Evolutionary conservation across 2,888 invertebrate genomes (phyloP), one percentile per base, ranked within the genome.

Genomic region (Dryocosmus kuriphilus): DNA sequence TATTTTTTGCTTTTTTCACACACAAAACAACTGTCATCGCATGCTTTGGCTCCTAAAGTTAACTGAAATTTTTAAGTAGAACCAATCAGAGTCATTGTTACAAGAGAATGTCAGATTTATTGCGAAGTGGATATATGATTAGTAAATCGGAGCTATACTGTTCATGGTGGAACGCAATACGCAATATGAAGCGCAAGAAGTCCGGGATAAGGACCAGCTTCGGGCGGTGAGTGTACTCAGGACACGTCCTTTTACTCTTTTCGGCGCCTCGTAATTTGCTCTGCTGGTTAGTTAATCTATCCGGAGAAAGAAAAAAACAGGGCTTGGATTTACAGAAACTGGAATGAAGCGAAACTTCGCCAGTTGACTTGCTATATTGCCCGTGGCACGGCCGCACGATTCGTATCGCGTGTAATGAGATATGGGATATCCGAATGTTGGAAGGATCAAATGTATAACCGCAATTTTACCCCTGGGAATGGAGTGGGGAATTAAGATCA

Each of bases 241-340:
- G n/a, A 38, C 11, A 38, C 14, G 38, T 22, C 35, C 61, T n/a
- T 19, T 35, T 35, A 38, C 22, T 63, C 63, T 63, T 63, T 63
- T 63, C 63, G 38, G 38, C 35, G 63, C 63, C 63, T 63, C 38
- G 63, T 63, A 63, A 63, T 63, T 63, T 63, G 63, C 63, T 63
- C 38, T 22, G 38, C 35, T 63, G 24, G 63, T 63, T 63, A 38
- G 38, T 63, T 63, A 63, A 63, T 38, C 63, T 63, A 22, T 22
- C 30, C 61, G 30, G 16, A 22, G 22, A 63, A 35, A 32, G 24
- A 38, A 63, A 63, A 63, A 63, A 63, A 38, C 65, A 65, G 65
- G 65, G 22, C 67, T 46, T 5, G 46, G 27, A 67, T 67, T 67
- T 27, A 67, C 24, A 41, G 27, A 19, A 46, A 67, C 24, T 38